Evolutionary conservation across 35 echinoderm and acorn worm genomes (phyloP).

Genomic region (Amphiura filiformis): DNA sequence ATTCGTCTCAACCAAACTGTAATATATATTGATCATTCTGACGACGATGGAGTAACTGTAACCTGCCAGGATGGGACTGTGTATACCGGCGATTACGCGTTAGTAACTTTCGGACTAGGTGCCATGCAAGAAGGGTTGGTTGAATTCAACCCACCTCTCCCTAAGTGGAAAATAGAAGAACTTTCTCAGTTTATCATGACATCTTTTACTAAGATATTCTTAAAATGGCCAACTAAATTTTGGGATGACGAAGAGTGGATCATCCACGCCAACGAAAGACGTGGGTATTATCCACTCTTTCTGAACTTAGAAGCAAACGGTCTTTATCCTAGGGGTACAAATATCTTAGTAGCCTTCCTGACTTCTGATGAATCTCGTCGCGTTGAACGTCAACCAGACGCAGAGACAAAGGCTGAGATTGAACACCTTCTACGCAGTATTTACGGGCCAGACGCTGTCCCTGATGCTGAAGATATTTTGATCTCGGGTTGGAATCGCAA

Average conservation of each 20-base stretch:
- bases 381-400: constrained; percentile 12
- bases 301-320: constrained; percentile 33
- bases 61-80: constrained; percentile 21
- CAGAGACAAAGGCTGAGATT: constrained; percentile 22
- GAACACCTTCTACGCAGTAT: constrained; percentile 8
- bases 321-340: neutral
- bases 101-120: constrained; percentile 40
- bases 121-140: constrained; percentile 38
- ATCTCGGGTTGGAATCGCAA: constrained; percentile 22
- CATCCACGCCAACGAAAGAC: constrained; percentile 22
- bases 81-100: constrained; percentile 23
- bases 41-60: neutral
- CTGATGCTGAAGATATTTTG: constrained; percentile 19
- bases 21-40: neutral
- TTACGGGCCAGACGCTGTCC: neutral
- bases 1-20: constrained; percentile 34
- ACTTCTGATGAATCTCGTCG: constrained; percentile 36
- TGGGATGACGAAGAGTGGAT: constrained; percentile 48
- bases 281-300: constrained; percentile 41
- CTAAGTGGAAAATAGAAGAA: constrained; percentile 47
- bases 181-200: constrained; percentile 41
- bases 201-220: constrained; percentile 46
- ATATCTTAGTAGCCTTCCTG: constrained; percentile 28
- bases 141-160: constrained; percentile 25
- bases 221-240: constrained; percentile 35